These are phyloP conservation scores for Neotoma lepida DNA, from an alignment of 2,113 vertebrate genomes.

Conservation along the genomic window DNA sequence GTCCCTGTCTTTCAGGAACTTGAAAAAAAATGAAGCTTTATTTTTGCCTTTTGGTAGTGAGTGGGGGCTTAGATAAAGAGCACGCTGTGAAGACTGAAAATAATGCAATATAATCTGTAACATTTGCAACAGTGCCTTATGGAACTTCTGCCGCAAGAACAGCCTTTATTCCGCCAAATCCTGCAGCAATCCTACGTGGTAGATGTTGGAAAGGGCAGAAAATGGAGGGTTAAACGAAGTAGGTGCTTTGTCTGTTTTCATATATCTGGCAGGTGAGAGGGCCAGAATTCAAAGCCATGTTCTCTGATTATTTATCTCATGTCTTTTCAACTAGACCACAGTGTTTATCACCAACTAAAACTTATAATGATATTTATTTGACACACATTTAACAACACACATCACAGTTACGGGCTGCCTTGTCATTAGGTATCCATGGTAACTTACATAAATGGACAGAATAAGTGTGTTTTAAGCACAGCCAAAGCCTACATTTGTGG, in stretches of 20 bases:
- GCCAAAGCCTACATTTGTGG: not conserved
- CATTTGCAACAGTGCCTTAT: not conserved
- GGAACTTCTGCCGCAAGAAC: not conserved
- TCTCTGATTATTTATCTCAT: not conserved
- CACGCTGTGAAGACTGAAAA: not conserved
- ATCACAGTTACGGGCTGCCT: not conserved
- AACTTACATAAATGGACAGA: conserved; percentile 20
- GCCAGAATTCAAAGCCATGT: not conserved
- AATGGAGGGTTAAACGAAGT: not conserved
- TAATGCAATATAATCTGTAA: not conserved
- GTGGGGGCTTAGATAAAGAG: conserved; percentile 6
- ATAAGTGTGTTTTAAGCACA: not conserved
- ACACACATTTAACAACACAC: not conserved
- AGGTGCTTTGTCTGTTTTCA: not conserved
- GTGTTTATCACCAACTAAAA: conserved; percentile 15
- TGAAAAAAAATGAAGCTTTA: conserved; percentile 4
- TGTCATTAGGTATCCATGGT: not conserved
- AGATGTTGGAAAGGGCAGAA: not conserved
- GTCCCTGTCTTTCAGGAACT: conserved; percentile 66
- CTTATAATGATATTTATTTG: conserved; percentile 22
- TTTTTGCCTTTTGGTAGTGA: not conserved
- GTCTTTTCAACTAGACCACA: conserved; percentile 30
- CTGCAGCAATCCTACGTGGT: not conserved
- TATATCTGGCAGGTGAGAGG: not conserved
- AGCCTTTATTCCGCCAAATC: not conserved